Percentiles rank a stretch among this genome's conserved stretches.
phyloP scores from a whole-genome alignment of 2,888 invertebrate species.

The Limnephilus rhombicus region DNA sequence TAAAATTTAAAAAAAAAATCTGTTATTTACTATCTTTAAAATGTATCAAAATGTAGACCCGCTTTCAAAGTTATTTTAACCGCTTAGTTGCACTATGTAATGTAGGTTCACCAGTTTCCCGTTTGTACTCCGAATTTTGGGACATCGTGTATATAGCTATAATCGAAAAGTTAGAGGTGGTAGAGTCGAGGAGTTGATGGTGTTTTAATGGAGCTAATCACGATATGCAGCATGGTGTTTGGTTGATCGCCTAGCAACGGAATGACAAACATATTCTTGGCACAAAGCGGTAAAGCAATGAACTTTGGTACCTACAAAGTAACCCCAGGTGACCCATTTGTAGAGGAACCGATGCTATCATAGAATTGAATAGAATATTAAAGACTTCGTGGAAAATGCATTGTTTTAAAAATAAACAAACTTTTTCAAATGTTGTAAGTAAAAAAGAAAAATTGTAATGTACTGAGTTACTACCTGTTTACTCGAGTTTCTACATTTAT shows the following conservation, averaged over 20 bases:
- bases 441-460: too few species aligned
- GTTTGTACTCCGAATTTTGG: too few species aligned
- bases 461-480: too few species aligned
- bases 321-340: constrained; percentile 24
- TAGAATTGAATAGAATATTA: neutral
- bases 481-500: too few species aligned
- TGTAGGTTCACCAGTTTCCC: too few species aligned
- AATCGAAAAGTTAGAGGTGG: neutral
- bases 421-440: too few species aligned
- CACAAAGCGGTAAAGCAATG: constrained; percentile 43
- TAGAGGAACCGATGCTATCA: neutral
- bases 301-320: constrained; percentile 12
- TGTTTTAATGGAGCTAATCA: constrained; percentile 33
- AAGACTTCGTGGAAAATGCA: neutral
- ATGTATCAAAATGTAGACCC: too few species aligned
- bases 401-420: neutral
- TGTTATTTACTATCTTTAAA: too few species aligned
- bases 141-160: neutral
- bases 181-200: neutral
- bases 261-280: constrained; percentile 38
- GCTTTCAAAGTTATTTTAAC: too few species aligned
- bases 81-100: too few species aligned
- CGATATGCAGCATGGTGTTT: neutral
- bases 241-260: constrained; percentile 48
- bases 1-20: too few species aligned